Evolutionary conservation across 1,140 invertebrate genomes (phyloP).

Genomic region (Nephotettix cincticeps): DNA sequence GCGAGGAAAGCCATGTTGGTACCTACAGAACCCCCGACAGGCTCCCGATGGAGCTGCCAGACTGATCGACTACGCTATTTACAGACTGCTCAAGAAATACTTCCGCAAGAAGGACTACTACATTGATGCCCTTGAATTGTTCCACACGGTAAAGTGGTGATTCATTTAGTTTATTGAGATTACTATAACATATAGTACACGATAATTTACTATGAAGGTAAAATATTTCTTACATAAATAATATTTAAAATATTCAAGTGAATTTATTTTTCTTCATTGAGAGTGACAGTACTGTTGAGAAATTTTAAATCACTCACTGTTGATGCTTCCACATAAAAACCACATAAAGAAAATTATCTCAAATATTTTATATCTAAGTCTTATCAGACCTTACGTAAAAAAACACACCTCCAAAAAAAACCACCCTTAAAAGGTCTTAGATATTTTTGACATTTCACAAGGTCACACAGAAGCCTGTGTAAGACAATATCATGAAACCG

Average conservation of each 20-base stretch:
- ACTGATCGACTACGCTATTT: conserved; percentile 74
- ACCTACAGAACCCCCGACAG: conserved; percentile 76
- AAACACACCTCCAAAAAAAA: no score
- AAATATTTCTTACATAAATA: not conserved
- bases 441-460: not conserved
- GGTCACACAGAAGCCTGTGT: conserved; percentile 37
- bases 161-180: not conserved
- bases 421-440: no score
- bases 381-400: no score
- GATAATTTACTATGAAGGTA: not conserved
- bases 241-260: no score
- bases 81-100: conserved; percentile 72
- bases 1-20: conserved; percentile 90
- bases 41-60: conserved; percentile 85
- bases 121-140: conserved; percentile 74
- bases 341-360: no score
- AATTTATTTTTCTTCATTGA: no score
- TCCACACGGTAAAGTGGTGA: conserved; percentile 84
- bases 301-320: no score
- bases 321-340: no score
- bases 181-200: not conserved
- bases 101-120: conserved; percentile 78
- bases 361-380: no score
- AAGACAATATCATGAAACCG: no score
- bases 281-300: no score